Evolutionary conservation across 2,113 vertebrate species (phyloP).

Genomic region (Vireo altiloquus): DNA sequence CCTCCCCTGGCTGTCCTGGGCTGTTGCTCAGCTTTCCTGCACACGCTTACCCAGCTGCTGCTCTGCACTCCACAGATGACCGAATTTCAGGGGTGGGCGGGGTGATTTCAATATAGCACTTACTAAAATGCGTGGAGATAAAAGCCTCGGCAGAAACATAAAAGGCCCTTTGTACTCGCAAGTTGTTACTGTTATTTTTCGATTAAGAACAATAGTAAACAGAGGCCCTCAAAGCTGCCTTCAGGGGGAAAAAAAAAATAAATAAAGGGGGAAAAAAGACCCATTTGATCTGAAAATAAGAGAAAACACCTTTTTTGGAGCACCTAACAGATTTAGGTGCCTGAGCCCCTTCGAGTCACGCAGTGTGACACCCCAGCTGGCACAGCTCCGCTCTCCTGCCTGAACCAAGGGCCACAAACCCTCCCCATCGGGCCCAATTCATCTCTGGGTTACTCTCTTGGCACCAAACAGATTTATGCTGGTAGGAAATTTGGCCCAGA

Average conservation of each 20-base stretch:
- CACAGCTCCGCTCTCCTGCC: not conserved
- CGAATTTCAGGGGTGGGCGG: not conserved
- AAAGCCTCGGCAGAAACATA: constrained; percentile 28
- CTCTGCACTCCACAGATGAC: not conserved
- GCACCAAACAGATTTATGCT: not conserved
- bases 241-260: not conserved
- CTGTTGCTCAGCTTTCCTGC: constrained; percentile 8
- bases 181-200: constrained; percentile 18
- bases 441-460: not conserved
- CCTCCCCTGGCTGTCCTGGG: not conserved
- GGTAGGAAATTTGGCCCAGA: constrained; percentile 17
- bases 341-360: not conserved
- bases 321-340: not conserved
- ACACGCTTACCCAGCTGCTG: constrained; percentile 16
- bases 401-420: not conserved
- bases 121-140: constrained; percentile 11
- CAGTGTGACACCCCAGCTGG: constrained; percentile 44
- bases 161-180: constrained; percentile 19
- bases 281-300: not conserved
- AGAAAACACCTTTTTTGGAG: not conserved
- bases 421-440: not conserved
- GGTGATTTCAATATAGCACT: constrained; percentile 18
- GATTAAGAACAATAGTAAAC: constrained; percentile 43
- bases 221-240: not conserved
- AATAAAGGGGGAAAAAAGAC: not conserved